Percentiles rank a stretch among this genome's conserved stretches.
Evolutionary conservation across 2,888 invertebrate species (phyloP).

Genomic region (Chymomyza procnemis): DNA sequence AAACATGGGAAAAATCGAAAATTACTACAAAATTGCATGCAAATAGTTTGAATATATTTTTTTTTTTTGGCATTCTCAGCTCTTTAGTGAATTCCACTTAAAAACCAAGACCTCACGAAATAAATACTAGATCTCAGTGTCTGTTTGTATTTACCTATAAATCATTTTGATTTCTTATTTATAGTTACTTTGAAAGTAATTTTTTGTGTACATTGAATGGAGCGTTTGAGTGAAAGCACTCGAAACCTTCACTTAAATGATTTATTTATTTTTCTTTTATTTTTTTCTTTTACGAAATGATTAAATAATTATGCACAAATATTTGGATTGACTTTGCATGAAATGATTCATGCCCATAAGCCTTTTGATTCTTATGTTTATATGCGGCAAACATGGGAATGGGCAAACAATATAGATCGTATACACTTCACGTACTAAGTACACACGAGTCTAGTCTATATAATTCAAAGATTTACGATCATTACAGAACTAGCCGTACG

Average conservation of each 20-base stretch:
- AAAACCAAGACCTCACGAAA: background rate
- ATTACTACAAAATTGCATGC: too few species aligned
- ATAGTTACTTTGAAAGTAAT: too few species aligned
- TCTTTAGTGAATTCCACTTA: background rate
- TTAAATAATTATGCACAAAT: background rate
- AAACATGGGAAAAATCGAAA: too few species aligned
- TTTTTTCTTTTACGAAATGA: background rate
- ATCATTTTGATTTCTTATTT: too few species aligned
- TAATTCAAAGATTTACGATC: background rate
- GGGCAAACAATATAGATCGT: background rate
- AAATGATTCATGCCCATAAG: background rate
- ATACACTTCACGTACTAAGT: background rate
- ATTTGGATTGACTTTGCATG: background rate
- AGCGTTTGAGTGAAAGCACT: too few species aligned
- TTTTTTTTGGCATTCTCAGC: background rate
- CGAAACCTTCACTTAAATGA: background rate
- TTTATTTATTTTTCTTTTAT: background rate
- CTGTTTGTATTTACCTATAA: too few species aligned
- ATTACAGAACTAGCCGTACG: background rate
- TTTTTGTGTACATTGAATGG: too few species aligned
- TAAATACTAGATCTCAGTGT: background rate
- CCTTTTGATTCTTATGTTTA: background rate
- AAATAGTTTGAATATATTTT: background rate
- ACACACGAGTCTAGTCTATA: background rate
- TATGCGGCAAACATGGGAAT: background rate